Conservation (phyloP, 2,888 invertebrate genomes). For the Pteria penguin region DNA sequence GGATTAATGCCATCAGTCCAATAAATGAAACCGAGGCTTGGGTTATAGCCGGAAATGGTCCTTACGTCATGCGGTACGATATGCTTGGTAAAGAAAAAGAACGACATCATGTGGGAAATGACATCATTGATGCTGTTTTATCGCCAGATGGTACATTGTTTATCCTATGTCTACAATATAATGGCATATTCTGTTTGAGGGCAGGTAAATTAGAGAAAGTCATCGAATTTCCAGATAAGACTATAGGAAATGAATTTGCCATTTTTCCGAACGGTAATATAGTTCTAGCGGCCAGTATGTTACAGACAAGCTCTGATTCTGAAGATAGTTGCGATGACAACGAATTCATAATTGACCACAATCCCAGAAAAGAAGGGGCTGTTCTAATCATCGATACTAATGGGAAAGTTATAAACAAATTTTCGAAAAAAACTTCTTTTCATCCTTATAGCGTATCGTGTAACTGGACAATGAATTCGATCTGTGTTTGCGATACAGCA, state of each 20-base stretch:
- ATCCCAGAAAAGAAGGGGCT: not conserved
- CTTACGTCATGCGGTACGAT: not conserved
- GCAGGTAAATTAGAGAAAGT: not conserved
- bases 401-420: not conserved
- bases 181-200: not conserved
- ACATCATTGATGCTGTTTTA: not conserved
- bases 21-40: not conserved
- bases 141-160: not conserved
- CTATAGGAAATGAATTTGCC: not conserved
- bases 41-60: not conserved
- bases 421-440: not conserved
- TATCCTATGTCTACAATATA: not conserved
- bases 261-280: not conserved
- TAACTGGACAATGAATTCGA: not conserved
- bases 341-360: not conserved
- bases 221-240: not conserved
- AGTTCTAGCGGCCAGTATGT: not conserved
- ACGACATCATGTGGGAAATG: not conserved
- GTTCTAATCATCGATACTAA: not conserved
- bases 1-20: not conserved
- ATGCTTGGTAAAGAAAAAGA: not conserved
- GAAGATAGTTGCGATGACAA: not conserved
- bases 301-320: not conserved
- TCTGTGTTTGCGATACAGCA: not conserved
- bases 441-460: not conserved